phyloP scores from a whole-genome alignment of 2,888 invertebrate genomes.

The Hybos culiciformis region DNA sequence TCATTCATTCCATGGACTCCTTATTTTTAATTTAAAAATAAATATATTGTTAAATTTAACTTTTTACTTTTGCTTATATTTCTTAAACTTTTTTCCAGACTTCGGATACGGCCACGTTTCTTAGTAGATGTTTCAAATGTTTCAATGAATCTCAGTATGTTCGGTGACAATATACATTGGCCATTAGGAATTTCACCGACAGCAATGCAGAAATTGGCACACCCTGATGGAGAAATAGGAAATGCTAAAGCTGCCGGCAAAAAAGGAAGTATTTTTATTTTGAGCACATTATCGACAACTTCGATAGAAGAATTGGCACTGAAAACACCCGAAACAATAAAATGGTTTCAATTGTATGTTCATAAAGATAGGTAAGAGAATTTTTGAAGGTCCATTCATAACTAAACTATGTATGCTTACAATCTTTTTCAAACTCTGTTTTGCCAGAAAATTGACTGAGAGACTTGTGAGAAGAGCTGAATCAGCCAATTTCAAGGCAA shows the following conservation, averaged over 20 bases:
- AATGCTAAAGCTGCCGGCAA: slow-evolving; percentile 71
- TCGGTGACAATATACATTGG: slow-evolving; percentile 52
- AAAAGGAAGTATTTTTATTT: slow-evolving; percentile 59
- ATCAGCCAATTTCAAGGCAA: slow-evolving; percentile 67
- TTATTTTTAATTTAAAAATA: not conserved
- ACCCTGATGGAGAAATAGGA: slow-evolving; percentile 75
- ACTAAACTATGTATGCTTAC: not conserved
- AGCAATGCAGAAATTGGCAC: slow-evolving; percentile 85
- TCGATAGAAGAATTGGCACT: slow-evolving; percentile 77
- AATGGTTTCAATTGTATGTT: slow-evolving; percentile 89
- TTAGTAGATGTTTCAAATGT: slow-evolving; percentile 56
- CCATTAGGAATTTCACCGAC: slow-evolving; percentile 76
- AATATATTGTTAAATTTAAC: not conserved
- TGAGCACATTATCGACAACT: slow-evolving; percentile 76
- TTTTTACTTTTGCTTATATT: slow-evolving; percentile 5
- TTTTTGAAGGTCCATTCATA: not conserved
- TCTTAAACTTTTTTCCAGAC: slow-evolving; percentile 37
- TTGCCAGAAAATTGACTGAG: slow-evolving; percentile 47
- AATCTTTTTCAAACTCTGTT: slow-evolving; percentile 13
- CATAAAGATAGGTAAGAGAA: slow-evolving; percentile 57
- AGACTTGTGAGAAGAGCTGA: slow-evolving; percentile 66
- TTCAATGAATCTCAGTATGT: slow-evolving; percentile 45
- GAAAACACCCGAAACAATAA: slow-evolving; percentile 57
- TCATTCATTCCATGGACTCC: too few species aligned
- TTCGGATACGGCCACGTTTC: slow-evolving; percentile 63